Evolutionary conservation across 2,797 vertebrate species (phyloP), one percentile per base, ranked within the genome.

Genomic region (Cyclopterus lumpus): DNA sequence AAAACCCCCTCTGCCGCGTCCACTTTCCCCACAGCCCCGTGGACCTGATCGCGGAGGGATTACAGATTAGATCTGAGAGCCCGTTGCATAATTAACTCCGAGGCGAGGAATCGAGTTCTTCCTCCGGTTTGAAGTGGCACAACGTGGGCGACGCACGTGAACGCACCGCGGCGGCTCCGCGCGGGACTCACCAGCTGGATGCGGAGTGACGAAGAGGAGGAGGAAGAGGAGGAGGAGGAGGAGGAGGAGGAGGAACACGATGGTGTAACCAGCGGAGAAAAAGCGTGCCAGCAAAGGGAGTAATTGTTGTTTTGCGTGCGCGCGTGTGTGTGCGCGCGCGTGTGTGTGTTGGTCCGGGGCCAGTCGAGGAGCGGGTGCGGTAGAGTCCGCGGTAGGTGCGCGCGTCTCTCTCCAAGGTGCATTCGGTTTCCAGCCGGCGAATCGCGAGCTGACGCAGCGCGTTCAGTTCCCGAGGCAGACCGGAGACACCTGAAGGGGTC

Each of bases 91-190:
- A 88, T 90, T 86, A 86, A 86, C 64, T 79, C 63, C 54, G 26
- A 38, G 12, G 8, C 5, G 61, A 67, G 55, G 65, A 69, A 54
- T 16, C 5, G 58, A 84, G 67, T 67, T 55, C 34, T 69, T 67
- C 71, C 71, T 73, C 48, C 26, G 26, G 66, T 14, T 28, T 51
- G 40, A 77, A 78, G 77, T 49, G 74, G 75, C 83, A 66, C 87
- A 86, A 76, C 87, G 91, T 92, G 91, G 90, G 89, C 91, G 92
- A 88, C 36, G 90, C 92, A 22, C 38, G 82, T 16, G 79, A 48
- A 28, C 38, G 16, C 81, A 24, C 58, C 24, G 10, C 74, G 2
- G 78, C 61, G 26, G 16, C 65, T 67, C 40, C 51, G 32, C 64
- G 64, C 80, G 53, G 61, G 53, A 71, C 60, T 26, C 80, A 68